Evolutionary conservation across 2,888 invertebrate species (phyloP), one percentile per base, ranked within the genome.

Genomic region (Terebella lapidaria): DNA sequence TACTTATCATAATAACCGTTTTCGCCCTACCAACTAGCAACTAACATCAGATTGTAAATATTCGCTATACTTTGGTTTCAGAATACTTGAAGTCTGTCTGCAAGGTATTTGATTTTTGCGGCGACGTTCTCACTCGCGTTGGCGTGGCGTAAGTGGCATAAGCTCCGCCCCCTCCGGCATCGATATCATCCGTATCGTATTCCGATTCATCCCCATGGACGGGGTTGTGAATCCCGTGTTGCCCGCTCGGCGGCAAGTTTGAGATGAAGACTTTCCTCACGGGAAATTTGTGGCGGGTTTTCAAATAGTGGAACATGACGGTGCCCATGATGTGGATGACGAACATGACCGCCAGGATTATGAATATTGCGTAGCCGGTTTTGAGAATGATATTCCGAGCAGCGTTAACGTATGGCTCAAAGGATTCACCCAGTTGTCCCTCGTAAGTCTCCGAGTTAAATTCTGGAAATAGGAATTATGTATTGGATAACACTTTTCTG

Each of bases 301-400:
- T 65, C 27, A 67, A 59, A 58, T 56, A 67, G 30, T 63, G 62
- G 57, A 62, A 65, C 27, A 64, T n/a, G 56, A 67, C 56, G 58
- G 54, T 46, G 42, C 67, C 64, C 55, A 56, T 26, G 30, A 66
- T 35, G 59, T 66, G 64, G 30, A 63, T 62, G 56, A 66, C 49
- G 26, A 66, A 45, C 61, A 68, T 65, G 57, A 49, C 51, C 27
- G 61, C 56, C 22, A 59, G 49, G 49, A 55, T 56, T 30, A 61
- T 52, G 56, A 67, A 29, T 26, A 67, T 51, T 46, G 61, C 58
- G 56, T 64, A 63, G 58, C 67, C 57, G 3, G 58, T 52, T 28
- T 62, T 59, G 47, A 64, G 55, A 42, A 60, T 15, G 42, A 62
- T 51, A 51, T 54, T 63, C 5, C 58, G 52, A 4, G 58, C 57